These are phyloP conservation scores for Eupleurogrammus muticus DNA, from an alignment of 2,797 vertebrate genomes.

Conservation along the genomic window DNA sequence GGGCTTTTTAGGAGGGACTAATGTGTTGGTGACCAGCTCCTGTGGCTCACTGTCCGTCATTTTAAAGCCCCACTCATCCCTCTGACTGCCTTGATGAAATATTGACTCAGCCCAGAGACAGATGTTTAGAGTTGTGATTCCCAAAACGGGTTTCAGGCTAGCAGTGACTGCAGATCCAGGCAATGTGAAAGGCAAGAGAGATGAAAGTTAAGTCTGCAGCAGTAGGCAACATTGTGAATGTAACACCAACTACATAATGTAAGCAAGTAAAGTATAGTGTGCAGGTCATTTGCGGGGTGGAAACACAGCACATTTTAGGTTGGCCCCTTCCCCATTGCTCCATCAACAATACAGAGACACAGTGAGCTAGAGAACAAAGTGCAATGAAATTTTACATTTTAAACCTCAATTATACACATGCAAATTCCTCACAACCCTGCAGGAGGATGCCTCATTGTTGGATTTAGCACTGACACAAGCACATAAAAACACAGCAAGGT, in stretches of 20 bases:
- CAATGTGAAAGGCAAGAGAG: slow-evolving; percentile 3
- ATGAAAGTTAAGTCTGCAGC: slow-evolving; percentile 12
- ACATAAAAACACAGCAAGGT: too few species aligned
- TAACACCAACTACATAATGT: neutral
- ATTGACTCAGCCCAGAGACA: slow-evolving; percentile 13
- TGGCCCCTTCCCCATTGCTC: too few species aligned
- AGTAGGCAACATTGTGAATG: neutral
- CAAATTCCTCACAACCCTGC: too few species aligned
- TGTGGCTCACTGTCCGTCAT: slow-evolving; percentile 19
- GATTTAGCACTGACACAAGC: too few species aligned
- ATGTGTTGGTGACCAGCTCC: slow-evolving; percentile 37
- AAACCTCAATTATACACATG: too few species aligned
- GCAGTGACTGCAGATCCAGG: slow-evolving; percentile 5
- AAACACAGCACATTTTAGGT: too few species aligned
- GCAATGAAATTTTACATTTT: too few species aligned
- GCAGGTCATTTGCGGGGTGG: too few species aligned
- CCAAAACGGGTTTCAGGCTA: slow-evolving; percentile 13
- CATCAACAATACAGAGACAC: too few species aligned
- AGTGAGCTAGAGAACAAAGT: too few species aligned
- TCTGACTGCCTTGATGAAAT: slow-evolving; percentile 41
- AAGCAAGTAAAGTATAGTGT: neutral
- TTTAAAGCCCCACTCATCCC: slow-evolving; percentile 52
- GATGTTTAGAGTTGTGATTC: slow-evolving; percentile 18
- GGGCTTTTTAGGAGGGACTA: slow-evolving; percentile 17
- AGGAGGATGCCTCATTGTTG: too few species aligned